Percentiles rank a stretch among this genome's conserved stretches.
Evolutionary conservation across 2,888 invertebrate genomes (phyloP).

Genomic region (Heteromyza rotundicornis): DNA sequence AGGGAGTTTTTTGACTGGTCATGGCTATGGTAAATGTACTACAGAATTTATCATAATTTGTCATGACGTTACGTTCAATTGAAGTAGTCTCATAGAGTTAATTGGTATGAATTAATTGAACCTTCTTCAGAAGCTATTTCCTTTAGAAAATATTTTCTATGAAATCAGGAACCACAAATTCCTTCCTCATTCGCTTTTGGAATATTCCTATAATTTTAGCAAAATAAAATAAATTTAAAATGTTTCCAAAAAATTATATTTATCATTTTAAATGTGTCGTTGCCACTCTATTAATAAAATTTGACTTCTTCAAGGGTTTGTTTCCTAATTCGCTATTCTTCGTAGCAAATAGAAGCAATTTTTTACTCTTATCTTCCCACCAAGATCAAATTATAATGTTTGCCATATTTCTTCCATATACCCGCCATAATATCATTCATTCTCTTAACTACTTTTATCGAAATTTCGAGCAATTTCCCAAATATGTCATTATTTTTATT

Average conservation of each 20-base stretch:
- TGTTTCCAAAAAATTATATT: neutral
- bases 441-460: neutral
- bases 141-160: too few species aligned
- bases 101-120: neutral
- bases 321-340: too few species aligned
- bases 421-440: neutral
- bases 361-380: too few species aligned
- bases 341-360: too few species aligned
- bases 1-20: neutral
- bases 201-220: too few species aligned
- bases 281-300: neutral
- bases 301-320: too few species aligned
- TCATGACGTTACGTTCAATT: too few species aligned
- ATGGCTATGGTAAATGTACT: neutral
- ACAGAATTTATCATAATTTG: neutral
- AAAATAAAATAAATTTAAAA: too few species aligned
- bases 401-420: neutral
- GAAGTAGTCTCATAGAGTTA: neutral
- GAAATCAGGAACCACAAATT: too few species aligned
- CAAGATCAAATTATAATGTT: neutral
- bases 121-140: too few species aligned
- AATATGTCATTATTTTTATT: conserved; percentile 2
- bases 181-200: too few species aligned
- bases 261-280: neutral
- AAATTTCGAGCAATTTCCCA: neutral